Base-by-base conservation (phyloP, 2,888 invertebrate species). In the Metellina segmentata region DNA sequence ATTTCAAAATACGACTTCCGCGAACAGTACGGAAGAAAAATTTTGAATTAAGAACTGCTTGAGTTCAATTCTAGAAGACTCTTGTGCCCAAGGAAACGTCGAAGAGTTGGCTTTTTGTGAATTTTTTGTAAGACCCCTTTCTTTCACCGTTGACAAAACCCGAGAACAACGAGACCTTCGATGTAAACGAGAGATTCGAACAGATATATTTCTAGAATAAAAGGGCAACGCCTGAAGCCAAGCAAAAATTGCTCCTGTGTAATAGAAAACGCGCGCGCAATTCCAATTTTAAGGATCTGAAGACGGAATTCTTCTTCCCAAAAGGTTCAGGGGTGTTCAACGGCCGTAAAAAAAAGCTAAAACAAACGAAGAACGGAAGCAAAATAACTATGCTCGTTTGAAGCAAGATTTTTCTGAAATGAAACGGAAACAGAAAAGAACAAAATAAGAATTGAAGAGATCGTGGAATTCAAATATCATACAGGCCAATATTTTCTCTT, bases 251-350 rank as follows among this genome's bases (percentile, higher is more conserved):
- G 85, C 77, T 86, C 77, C 53, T 51, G 49, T 78, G 77, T 86
- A 86, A 86, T 86, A 69, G 77, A 78, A 86, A 86, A 86, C 78
- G 85, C 85, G 34, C 61, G 77, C 78, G 70, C 85, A 77, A 86
- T 86, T 86, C 77, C 85, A 86, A 86, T 86, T 86, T 86, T 77
- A 86, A 86, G 85, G 85, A 86, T 77, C 85, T 51, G 19, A n/a
- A 16, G 72, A 83, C 7, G 74, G 20, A 78, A 70, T 85, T 86
- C 78, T 61, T 85, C 61, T 53, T 75, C 53, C 74, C 70, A 61
- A 13, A 74, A 48, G 69, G 77, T 34, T 74, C 72, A 53, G 70
- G 71, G 19, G 19, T 49, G 81, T 74, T 85, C 77, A 78, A 78
- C 69, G 20, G 51, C 20, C 51, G 19, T 19, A 20, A 74, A 1